Evolutionary conservation across 2,888 invertebrate species (phyloP), one percentile per base, ranked within the genome.

Genomic region (Drosophila buzzatii): DNA sequence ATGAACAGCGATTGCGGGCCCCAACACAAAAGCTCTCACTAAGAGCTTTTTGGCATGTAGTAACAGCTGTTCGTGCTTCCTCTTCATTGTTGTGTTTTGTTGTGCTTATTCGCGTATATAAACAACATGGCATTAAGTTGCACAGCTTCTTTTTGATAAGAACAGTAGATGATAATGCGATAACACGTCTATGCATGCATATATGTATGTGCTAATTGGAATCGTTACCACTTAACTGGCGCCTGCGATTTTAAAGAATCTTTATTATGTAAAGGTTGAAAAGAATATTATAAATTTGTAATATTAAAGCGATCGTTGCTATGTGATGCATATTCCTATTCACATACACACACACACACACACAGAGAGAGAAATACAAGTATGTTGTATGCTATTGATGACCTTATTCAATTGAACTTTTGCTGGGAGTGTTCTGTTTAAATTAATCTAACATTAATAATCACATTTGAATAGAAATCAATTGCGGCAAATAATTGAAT

Each of bases 71-170:
- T 70, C 47, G 20, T 18, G 31, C 37, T 73, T 42, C 59, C 57
- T 68, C 23, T 58, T 67, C 61, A 52, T 53, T 71, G 59, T 56
- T 65, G 44, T 72, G 58, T 77, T 72, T 75, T 64, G 70, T 69
- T 70, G 60, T 58, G 75, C 64, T 77, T 75, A 63, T 84, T 86
- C 76, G 81, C 76, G 79, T 59, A 72, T 76, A 79, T 85, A 84
- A 87, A 89, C 85, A 89, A 79, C 76, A 72, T 75, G 68, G 47
- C 58, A 68, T 64, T 58, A 49, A 65, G 63, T 55, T 70, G 70
- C 85, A 85, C 68, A 69, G 59, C 62, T 45, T 61, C 52, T 61
- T 51, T 6, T 33, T 71, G 80, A 77, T 77, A 68, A 79, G 62
- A 55, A 39, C 37, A 59, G 51, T 49, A 45, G 37, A 37, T 63